phyloP scores from a whole-genome alignment of 1,140 invertebrate species.

The Steinernema feltiae region DNA sequence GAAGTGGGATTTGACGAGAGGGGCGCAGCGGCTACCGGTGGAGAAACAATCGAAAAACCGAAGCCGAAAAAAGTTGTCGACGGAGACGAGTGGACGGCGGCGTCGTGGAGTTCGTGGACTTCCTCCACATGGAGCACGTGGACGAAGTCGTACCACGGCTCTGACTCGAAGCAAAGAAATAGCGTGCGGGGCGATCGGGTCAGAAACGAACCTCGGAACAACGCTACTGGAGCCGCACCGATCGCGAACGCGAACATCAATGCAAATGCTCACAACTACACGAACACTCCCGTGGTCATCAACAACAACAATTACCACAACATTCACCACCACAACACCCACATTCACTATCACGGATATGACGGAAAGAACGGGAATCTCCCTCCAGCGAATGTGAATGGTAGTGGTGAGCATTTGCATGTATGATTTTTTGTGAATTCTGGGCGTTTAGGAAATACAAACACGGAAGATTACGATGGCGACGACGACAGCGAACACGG shows the following conservation, averaged over 20 bases:
- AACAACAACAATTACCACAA: conserved; percentile 10
- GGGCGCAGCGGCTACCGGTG: conserved; percentile 23
- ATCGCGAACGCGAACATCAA: conserved; percentile 39
- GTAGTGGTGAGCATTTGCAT: background rate
- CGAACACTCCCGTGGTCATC: background rate
- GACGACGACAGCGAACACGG: conserved; percentile 9
- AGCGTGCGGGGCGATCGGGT: background rate
- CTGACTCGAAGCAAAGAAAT: conserved; percentile 22
- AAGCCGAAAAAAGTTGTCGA: background rate
- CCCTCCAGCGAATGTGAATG: background rate
- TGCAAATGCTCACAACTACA: conserved; percentile 24
- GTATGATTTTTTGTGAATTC: background rate
- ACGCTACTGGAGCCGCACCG: background rate
- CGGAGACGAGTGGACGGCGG: conserved; percentile 46
- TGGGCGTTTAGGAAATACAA: background rate
- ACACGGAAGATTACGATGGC: background rate
- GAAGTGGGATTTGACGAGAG: conserved; percentile 35
- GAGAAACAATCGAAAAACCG: conserved; percentile 8
- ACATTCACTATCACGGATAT: conserved; percentile 24
- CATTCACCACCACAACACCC: background rate
- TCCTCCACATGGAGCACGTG: conserved; percentile 41
- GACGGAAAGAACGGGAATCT: conserved; percentile 10
- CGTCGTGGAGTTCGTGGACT: conserved; percentile 51
- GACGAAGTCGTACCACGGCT: conserved; percentile 13
- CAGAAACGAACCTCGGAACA: background rate